Conservation (phyloP, 2,888 invertebrate genomes). For the Phengaris alcon region DNA sequence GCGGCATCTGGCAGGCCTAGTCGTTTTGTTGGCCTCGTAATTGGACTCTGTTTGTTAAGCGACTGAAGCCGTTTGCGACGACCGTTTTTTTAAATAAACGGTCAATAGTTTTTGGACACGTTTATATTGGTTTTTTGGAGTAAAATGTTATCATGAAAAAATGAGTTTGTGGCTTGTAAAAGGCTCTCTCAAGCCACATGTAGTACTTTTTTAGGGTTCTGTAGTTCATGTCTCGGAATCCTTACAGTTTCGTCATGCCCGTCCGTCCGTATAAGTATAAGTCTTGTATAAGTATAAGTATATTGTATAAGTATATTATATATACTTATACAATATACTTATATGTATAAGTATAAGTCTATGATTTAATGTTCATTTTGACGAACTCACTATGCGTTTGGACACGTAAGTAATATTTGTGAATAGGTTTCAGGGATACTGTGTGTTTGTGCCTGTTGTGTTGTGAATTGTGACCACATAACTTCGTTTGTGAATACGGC, state of each 20-base stretch:
- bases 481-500: background rate
- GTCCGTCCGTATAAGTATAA: too few species aligned
- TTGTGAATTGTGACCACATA: background rate
- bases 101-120: constrained; percentile 1
- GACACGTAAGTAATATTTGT: too few species aligned
- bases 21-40: constrained; percentile 22
- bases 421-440: too few species aligned
- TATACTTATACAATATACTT: too few species aligned
- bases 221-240: background rate
- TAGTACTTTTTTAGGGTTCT: background rate
- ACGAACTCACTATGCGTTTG: too few species aligned
- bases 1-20: constrained; percentile 23
- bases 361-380: too few species aligned
- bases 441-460: too few species aligned
- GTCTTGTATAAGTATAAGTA: too few species aligned
- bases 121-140: background rate
- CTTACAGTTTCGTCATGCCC: too few species aligned
- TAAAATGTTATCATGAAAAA: constrained; percentile 9
- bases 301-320: too few species aligned
- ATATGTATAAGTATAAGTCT: too few species aligned
- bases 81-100: constrained; percentile 17
- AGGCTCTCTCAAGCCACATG: too few species aligned
- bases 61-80: constrained; percentile 6
- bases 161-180: background rate
- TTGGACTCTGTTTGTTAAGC: constrained; percentile 23